A percentile compares a stretch with the other conserved stretches of the same genome.
These are phyloP conservation scores for Amblyopsis hoosieri DNA, from an alignment of 2,797 vertebrate genomes.

Conservation along the genomic window DNA sequence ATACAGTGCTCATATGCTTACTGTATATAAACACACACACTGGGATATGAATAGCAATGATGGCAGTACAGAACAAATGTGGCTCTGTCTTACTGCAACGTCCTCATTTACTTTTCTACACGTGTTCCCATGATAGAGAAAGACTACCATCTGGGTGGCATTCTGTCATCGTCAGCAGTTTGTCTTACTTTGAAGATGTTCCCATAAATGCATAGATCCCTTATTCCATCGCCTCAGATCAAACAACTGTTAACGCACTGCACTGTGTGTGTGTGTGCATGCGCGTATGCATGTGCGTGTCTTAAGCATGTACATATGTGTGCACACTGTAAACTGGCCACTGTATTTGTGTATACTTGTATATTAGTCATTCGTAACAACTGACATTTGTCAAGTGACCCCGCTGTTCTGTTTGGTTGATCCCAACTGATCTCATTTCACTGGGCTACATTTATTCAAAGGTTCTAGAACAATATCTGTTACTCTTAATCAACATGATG, in stretches of 20 bases:
- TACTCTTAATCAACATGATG: too few relatives aligned
- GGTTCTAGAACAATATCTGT: too few relatives aligned
- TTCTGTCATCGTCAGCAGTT: constrained; percentile 61
- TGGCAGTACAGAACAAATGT: constrained; percentile 31
- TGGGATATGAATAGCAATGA: constrained; percentile 22
- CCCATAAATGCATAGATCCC: constrained; percentile 54
- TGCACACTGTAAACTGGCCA: too few relatives aligned
- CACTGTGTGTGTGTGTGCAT: constrained; percentile 7
- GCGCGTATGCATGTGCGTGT: constrained; percentile 4
- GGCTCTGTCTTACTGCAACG: constrained; percentile 26
- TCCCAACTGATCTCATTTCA: too few relatives aligned
- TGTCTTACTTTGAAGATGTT: constrained; percentile 54
- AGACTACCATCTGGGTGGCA: constrained; percentile 48
- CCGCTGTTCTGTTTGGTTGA: background rate
- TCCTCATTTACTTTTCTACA: constrained; percentile 51
- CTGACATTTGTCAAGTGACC: background rate
- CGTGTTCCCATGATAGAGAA: constrained; percentile 51
- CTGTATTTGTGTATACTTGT: background rate
- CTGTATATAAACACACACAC: constrained; percentile 21
- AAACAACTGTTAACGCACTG: too few relatives aligned
- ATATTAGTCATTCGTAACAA: too few relatives aligned
- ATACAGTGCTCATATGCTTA: constrained; percentile 9
- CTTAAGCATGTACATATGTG: background rate
- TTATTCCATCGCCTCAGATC: constrained; percentile 38
- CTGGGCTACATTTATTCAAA: too few relatives aligned